phyloP scores from a whole-genome alignment of 2,888 invertebrate species.

The Theretra japonica region DNA sequence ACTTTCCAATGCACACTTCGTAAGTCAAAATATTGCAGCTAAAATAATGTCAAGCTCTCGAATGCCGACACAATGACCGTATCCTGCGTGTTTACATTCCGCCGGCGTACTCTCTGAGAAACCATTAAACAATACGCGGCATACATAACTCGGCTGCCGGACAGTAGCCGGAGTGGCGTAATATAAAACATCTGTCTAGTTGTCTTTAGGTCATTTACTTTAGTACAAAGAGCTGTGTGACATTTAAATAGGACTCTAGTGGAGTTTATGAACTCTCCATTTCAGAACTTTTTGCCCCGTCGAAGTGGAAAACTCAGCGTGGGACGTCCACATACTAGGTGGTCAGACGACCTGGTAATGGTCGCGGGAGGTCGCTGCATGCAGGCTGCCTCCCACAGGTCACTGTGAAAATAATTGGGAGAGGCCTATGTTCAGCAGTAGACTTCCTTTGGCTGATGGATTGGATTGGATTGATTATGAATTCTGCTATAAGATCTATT shows the following conservation, averaged over 20 bases:
- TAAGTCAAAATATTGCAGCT: background rate
- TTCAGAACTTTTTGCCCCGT: too few relatives aligned
- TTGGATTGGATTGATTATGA: too few relatives aligned
- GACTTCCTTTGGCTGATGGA: too few relatives aligned
- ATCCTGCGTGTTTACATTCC: background rate
- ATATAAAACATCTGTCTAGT: slow-evolving; percentile 7
- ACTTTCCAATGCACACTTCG: too few relatives aligned
- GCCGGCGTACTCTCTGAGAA: slow-evolving; percentile 18
- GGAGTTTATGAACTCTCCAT: background rate
- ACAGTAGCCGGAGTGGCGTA: background rate
- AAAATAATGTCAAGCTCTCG: background rate
- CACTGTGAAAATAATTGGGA: too few relatives aligned
- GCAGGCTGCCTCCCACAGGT: too few relatives aligned
- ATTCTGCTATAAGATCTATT: background rate
- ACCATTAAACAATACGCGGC: slow-evolving; percentile 24
- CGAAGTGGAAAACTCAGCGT: too few relatives aligned
- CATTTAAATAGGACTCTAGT: background rate
- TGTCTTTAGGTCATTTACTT: slow-evolving; percentile 6
- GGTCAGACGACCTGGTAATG: too few relatives aligned
- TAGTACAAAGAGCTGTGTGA: background rate
- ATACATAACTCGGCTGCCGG: background rate
- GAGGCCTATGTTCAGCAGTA: too few relatives aligned
- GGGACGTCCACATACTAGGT: too few relatives aligned
- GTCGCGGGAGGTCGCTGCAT: too few relatives aligned
- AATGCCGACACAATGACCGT: background rate